Conservation (phyloP, 2,113 vertebrate genomes). For the Coracopsis vasa region DNA sequence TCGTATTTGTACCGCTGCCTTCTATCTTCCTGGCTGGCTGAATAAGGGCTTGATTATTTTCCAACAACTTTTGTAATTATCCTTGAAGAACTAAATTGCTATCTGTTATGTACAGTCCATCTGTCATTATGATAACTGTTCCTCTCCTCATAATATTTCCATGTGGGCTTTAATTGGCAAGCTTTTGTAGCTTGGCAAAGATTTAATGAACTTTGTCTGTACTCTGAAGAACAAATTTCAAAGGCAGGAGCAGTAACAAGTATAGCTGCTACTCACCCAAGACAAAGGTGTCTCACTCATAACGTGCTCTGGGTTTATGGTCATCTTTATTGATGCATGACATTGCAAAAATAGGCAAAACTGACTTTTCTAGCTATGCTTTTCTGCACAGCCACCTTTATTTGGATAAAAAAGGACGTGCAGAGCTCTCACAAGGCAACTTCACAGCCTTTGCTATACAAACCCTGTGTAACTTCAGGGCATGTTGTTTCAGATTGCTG, state of each 20-base stretch:
- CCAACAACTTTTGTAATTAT: slow-evolving; percentile 72
- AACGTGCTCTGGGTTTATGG: not conserved
- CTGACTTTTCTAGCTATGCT: not conserved
- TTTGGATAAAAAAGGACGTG: not conserved
- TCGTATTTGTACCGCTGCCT: slow-evolving; percentile 61
- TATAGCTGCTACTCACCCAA: not conserved
- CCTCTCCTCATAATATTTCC: slow-evolving; percentile 56
- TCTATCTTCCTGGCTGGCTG: not conserved
- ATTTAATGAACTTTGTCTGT: slow-evolving; percentile 5
- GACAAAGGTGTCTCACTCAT: not conserved
- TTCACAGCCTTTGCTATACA: not conserved
- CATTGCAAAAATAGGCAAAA: not conserved
- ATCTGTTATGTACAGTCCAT: slow-evolving; percentile 61
- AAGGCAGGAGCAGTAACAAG: not conserved
- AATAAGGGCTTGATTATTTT: slow-evolving; percentile 69
- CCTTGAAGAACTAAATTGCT: slow-evolving; percentile 69
- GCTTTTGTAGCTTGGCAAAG: not conserved
- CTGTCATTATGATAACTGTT: slow-evolving; percentile 65
- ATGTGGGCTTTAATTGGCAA: slow-evolving; percentile 56
- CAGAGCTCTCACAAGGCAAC: not conserved
- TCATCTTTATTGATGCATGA: not conserved
- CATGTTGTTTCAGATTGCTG: not conserved
- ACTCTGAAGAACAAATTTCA: slow-evolving; percentile 13
- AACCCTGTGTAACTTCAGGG: not conserved
- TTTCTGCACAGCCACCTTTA: not conserved